A percentile compares a stretch with the other conserved stretches of the same genome.
These are phyloP conservation scores for Cyanoliseus patagonus DNA, from an alignment of 2,113 vertebrate species.

Conservation along the genomic window DNA sequence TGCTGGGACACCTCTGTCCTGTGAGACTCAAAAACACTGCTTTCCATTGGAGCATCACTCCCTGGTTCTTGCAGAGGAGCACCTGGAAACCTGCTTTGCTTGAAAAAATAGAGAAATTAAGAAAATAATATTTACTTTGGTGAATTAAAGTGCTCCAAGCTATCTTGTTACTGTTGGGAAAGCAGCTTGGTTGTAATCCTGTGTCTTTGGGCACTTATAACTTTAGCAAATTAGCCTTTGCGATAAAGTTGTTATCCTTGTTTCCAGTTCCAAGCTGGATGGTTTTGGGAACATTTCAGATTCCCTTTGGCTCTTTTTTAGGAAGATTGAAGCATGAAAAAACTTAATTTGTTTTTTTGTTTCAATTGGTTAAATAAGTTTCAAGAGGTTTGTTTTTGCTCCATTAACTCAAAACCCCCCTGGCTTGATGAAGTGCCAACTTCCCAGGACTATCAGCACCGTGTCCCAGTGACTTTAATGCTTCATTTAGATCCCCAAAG, in stretches of 20 bases:
- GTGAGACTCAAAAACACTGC: rapidly evolving
- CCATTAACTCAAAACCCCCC: not conserved
- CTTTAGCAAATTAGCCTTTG: not conserved
- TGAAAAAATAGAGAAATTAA: not conserved
- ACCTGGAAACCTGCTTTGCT: not conserved
- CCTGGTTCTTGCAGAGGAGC: not conserved
- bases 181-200: not conserved
- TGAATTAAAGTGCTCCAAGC: not conserved
- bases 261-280: not conserved
- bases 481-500: not conserved
- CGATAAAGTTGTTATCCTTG: not conserved
- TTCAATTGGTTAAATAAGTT: not conserved
- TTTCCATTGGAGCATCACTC: rapidly evolving
- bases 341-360: not conserved
- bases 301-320: not conserved
- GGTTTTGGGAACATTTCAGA: slow-evolving; percentile 20
- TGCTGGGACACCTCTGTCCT: not conserved
- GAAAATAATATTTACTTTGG: not conserved
- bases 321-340: not conserved
- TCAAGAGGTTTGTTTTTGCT: not conserved
- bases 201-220: not conserved
- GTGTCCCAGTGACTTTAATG: not conserved
- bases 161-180: not conserved
- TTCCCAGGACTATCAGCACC: not conserved
- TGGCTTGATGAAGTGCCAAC: not conserved